Conservation (phyloP, 2,888 invertebrate genomes). For the Melinaea marsaeus region DNA sequence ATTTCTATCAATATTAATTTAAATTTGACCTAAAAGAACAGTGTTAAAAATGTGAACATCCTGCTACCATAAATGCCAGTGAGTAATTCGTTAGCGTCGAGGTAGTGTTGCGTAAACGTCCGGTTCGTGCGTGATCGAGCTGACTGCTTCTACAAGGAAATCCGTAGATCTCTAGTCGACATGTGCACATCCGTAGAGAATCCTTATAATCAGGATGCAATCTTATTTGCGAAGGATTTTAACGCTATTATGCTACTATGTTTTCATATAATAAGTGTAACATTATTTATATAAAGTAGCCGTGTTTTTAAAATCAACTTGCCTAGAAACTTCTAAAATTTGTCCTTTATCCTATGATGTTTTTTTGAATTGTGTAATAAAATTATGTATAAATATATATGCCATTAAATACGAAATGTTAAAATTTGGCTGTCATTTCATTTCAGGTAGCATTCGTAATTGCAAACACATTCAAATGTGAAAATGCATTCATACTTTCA, state of each 20-base stretch:
- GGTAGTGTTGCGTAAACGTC: constrained; percentile 34
- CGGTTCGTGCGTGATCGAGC: constrained; percentile 29
- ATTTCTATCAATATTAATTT: background rate
- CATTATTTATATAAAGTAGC: no score
- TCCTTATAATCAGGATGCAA: constrained; percentile 14
- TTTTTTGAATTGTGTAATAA: no score
- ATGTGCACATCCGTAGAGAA: constrained; percentile 18
- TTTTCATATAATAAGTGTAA: background rate
- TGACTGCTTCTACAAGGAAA: constrained; percentile 23
- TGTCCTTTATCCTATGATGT: no score
- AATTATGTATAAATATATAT: no score
- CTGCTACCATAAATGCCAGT: constrained; percentile 33
- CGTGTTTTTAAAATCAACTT: no score
- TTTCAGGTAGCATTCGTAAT: no score
- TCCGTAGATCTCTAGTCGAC: constrained; percentile 21
- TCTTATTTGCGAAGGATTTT: constrained; percentile 1
- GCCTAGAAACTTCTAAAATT: no score
- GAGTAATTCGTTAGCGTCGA: constrained; percentile 36
- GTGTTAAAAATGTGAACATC: constrained; percentile 24
- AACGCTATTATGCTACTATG: background rate
- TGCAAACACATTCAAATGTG: background rate
- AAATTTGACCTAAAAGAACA: constrained; percentile 9
- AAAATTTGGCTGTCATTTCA: no score
- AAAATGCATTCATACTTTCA: constrained; percentile 38
- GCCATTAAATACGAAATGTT: no score